Percentiles rank a stretch among this genome's conserved stretches.
Conservation (phyloP, 2,113 vertebrate species). For the Burhinus oedicnemus region DNA sequence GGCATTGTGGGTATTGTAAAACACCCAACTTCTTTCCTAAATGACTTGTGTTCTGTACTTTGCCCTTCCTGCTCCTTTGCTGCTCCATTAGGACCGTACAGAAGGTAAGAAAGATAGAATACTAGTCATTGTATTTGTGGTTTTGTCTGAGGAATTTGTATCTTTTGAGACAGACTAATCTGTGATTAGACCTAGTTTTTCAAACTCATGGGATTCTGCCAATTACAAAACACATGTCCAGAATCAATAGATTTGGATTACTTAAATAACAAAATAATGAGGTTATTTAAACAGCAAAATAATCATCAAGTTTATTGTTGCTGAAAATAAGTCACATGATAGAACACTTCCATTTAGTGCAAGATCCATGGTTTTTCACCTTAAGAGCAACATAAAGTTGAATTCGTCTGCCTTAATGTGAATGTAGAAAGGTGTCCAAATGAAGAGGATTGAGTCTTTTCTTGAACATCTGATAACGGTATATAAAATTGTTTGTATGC, state of each 20-base stretch:
- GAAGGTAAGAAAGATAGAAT: neutral
- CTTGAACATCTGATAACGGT: neutral
- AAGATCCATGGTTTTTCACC: accelerated
- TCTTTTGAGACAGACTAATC: neutral
- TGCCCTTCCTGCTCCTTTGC: neutral
- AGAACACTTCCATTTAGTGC: neutral
- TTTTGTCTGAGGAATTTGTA: neutral
- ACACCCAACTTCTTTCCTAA: neutral
- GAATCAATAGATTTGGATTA: neutral
- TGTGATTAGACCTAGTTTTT: neutral
- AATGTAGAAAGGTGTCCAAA: neutral
- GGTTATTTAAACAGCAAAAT: neutral
- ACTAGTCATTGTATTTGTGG: neutral
- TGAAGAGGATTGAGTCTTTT: neutral
- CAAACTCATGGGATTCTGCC: neutral
- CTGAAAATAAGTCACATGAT: neutral
- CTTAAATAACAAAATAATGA: neutral
- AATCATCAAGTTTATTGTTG: neutral
- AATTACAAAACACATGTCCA: neutral
- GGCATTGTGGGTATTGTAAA: neutral
- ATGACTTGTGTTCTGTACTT: neutral
- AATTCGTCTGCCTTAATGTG: neutral
- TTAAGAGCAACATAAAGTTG: neutral
- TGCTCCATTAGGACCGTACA: neutral
- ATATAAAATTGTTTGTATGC: neutral